Evolutionary conservation across 2,113 vertebrate genomes (phyloP).

Genomic region (Scopus umbretta): DNA sequence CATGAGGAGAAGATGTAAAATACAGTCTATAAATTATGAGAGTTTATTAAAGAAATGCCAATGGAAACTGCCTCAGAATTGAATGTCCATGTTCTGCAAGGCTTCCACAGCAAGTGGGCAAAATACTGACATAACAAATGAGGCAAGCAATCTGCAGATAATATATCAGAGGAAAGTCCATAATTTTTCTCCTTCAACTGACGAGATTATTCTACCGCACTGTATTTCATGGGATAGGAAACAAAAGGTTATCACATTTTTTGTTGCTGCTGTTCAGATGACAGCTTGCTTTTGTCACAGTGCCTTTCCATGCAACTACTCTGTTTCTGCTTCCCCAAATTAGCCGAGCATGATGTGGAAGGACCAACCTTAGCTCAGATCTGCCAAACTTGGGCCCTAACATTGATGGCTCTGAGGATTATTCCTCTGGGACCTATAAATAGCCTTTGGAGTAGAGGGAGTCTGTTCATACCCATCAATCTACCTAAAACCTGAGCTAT

Average conservation of each 20-base stretch:
- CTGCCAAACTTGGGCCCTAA: not conserved
- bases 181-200: not conserved
- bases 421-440: not conserved
- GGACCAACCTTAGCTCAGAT: not conserved
- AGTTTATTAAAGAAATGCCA: constrained; percentile 42
- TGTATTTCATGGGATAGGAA: not conserved
- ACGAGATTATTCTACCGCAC: not conserved
- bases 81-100: not conserved
- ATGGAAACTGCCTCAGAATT: not conserved
- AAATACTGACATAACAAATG: not conserved
- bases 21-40: constrained; percentile 22
- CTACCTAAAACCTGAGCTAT: not conserved
- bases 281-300: not conserved
- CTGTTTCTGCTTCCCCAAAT: not conserved
- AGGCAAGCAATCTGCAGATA: not conserved
- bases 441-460: not conserved
- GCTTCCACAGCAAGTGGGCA: not conserved
- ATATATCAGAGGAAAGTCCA: not conserved
- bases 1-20: not conserved
- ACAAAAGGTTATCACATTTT: not conserved
- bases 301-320: rapidly evolving
- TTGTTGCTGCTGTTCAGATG: not conserved
- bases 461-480: not conserved
- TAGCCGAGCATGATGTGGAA: rapidly evolving
- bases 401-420: not conserved